Percentiles rank a stretch among this genome's conserved stretches.
Conservation (phyloP, 2,797 vertebrate species). For the Sebastes itinus region DNA sequence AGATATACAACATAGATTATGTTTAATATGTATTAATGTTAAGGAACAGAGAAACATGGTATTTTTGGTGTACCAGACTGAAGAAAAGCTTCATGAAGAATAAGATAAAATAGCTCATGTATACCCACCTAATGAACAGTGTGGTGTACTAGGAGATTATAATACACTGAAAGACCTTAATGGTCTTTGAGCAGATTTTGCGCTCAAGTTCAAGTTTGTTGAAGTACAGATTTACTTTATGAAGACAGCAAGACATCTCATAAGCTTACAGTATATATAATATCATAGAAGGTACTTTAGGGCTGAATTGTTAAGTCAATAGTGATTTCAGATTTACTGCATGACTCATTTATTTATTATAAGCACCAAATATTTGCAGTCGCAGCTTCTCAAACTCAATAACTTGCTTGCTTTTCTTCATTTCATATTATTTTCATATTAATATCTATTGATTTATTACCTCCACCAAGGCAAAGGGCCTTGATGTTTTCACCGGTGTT, state of each 20-base stretch:
- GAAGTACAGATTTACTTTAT: background rate
- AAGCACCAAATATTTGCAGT: background rate
- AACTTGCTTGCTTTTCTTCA: background rate
- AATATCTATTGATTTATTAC: no score
- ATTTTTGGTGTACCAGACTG: background rate
- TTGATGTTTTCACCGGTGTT: no score
- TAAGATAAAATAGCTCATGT: background rate
- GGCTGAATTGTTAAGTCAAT: background rate
- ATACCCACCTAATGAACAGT: background rate
- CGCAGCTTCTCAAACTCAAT: background rate
- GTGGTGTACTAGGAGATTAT: background rate
- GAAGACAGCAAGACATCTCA: background rate
- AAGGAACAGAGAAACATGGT: background rate
- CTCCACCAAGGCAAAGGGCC: no score
- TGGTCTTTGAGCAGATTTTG: background rate
- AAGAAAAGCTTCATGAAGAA: background rate
- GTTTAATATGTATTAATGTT: background rate
- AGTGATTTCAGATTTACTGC: background rate
- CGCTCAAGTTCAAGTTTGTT: background rate
- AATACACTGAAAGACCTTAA: background rate
- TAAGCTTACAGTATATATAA: background rate
- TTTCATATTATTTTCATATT: background rate
- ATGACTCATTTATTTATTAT: background rate
- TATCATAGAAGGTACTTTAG: background rate
- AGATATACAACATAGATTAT: background rate